A percentile compares a stretch with the other conserved stretches of the same genome.
Conservation (phyloP, 2,888 invertebrate genomes). For the Drosophila eohydei region DNA sequence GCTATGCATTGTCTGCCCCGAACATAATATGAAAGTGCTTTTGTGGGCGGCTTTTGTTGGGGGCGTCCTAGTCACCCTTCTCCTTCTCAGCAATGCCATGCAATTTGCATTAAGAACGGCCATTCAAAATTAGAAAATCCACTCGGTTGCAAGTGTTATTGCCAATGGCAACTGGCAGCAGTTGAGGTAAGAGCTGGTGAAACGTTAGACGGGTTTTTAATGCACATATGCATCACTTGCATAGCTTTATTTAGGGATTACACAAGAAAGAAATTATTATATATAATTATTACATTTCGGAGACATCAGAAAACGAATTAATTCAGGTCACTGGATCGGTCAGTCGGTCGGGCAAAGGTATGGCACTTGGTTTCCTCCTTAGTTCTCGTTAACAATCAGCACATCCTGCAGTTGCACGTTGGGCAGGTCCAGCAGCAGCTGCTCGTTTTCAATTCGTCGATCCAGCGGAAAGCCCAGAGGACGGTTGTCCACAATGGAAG, state of each 20-base stretch:
- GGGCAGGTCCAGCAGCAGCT: conserved; percentile 56
- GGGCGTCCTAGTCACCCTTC: conserved; percentile 28
- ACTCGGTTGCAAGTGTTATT: conserved; percentile 49
- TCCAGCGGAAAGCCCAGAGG: conserved; percentile 78
- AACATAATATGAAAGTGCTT: conserved; percentile 51
- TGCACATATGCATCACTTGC: conserved; percentile 67
- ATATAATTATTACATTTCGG: conserved; percentile 24
- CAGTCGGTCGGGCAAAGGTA: conserved; percentile 10
- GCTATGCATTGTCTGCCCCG: conserved; percentile 73
- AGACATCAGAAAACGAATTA: conserved; percentile 5
- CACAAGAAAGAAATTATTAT: conserved; percentile 3
- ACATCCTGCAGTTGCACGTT: conserved; percentile 75
- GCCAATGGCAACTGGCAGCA: background rate
- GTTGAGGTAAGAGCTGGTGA: background rate
- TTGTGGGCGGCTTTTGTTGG: conserved; percentile 68
- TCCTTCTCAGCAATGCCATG: conserved; percentile 30
- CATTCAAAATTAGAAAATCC: conserved; percentile 73
- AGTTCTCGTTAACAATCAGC: conserved; percentile 73
- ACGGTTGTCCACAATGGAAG: conserved; percentile 60
- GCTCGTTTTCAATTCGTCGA: conserved; percentile 62
- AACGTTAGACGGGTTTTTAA: conserved; percentile 19
- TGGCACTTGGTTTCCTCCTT: conserved; percentile 2
- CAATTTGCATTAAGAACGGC: conserved; percentile 71
- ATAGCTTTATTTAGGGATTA: conserved; percentile 55
- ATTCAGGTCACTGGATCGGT: background rate